phyloP scores from a whole-genome alignment of 2,797 vertebrate species.

The Etheostoma perlongum region DNA sequence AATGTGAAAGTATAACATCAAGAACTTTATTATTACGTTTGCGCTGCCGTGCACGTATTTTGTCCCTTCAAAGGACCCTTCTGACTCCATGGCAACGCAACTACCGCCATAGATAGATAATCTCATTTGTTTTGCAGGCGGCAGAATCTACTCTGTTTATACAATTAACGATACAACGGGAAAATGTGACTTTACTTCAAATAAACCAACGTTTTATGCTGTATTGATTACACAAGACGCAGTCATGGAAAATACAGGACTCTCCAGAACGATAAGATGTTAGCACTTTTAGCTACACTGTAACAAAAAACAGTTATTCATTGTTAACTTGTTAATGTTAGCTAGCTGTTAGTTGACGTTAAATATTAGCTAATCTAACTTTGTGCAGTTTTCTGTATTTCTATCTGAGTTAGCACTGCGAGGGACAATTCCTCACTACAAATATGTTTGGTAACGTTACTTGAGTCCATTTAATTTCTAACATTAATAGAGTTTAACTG shows the following conservation, averaged over 20 bases:
- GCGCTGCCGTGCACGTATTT: neutral
- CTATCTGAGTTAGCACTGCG: no score
- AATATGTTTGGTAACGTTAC: no score
- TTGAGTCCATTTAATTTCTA: no score
- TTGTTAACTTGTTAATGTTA: neutral
- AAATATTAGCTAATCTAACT: neutral
- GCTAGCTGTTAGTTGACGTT: neutral
- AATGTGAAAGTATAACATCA: no score
- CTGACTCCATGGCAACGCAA: constrained; percentile 60
- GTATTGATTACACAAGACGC: accelerated
- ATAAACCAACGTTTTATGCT: accelerated
- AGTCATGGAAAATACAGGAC: neutral
- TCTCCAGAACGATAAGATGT: neutral
- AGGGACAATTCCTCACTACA: no score
- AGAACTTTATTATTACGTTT: neutral
- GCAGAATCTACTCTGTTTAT: neutral
- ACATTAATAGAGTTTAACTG: no score
- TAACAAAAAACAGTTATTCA: neutral
- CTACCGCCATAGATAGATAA: neutral
- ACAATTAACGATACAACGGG: accelerated
- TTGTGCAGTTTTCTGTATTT: neutral
- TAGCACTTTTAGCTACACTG: neutral
- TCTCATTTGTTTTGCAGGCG: neutral
- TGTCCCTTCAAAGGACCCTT: constrained; percentile 44
- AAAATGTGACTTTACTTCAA: neutral